These are phyloP conservation scores for Hydropotes inermis DNA, from an alignment of 2,113 vertebrate species.

Conservation along the genomic window DNA sequence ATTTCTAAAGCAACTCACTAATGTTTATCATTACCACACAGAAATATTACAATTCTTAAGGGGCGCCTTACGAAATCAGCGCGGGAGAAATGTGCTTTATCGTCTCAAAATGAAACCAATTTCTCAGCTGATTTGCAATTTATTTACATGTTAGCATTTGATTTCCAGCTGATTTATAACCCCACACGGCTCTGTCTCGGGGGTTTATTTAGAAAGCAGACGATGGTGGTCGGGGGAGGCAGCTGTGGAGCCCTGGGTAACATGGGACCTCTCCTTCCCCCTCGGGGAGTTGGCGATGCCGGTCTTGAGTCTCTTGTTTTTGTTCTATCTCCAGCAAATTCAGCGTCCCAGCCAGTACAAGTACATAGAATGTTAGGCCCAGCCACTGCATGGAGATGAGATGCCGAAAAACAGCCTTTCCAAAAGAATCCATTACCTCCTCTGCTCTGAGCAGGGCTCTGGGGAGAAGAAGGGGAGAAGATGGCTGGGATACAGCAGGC, in stretches of 20 bases:
- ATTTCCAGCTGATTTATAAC: constrained; percentile 85
- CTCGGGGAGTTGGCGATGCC: background rate
- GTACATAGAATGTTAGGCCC: background rate
- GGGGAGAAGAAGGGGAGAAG: background rate
- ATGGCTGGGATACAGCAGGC: rapidly evolving
- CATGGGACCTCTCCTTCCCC: background rate
- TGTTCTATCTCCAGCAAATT: background rate
- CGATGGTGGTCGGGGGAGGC: constrained; percentile 25
- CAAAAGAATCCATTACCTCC: background rate
- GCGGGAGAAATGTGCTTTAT: constrained; percentile 80
- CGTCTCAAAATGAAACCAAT: constrained; percentile 83
- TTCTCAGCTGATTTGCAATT: constrained; percentile 87
- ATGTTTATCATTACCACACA: constrained; percentile 86
- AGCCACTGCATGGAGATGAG: rapidly evolving
- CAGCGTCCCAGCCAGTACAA: rapidly evolving
- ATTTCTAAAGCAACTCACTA: constrained; percentile 86
- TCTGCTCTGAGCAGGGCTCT: background rate
- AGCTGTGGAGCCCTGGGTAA: background rate
- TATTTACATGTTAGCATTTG: constrained; percentile 87
- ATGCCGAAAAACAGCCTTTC: rapidly evolving
- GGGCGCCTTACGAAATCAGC: constrained; percentile 82
- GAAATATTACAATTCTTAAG: constrained; percentile 85
- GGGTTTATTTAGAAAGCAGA: constrained; percentile 82
- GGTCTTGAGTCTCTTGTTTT: background rate
- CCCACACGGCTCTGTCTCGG: constrained; percentile 74